Conservation (phyloP, 2,797 vertebrate species). For the Dryobates pubescens region DNA sequence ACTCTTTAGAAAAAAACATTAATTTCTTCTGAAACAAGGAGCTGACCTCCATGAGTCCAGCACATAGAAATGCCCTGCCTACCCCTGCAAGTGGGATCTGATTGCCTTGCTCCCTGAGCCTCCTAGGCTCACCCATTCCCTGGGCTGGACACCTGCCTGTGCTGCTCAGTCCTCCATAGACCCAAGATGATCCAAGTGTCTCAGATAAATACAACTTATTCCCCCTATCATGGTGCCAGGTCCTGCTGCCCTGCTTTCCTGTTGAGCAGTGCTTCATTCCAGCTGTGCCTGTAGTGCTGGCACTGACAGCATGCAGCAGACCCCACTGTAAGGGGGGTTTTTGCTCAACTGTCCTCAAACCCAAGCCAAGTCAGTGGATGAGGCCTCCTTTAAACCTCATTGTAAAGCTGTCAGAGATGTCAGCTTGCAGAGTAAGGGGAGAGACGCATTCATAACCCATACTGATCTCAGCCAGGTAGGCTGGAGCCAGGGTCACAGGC, state of each 20-base stretch:
- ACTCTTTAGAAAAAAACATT: background rate
- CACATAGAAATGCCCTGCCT: background rate
- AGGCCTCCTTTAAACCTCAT: background rate
- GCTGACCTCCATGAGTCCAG: background rate
- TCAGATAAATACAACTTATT: background rate
- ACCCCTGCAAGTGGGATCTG: background rate
- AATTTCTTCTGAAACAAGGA: background rate
- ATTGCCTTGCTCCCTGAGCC: background rate
- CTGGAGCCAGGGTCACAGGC: background rate
- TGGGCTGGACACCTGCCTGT: background rate
- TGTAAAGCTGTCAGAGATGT: background rate
- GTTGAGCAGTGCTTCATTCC: background rate
- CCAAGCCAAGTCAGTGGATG: background rate
- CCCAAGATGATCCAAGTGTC: background rate
- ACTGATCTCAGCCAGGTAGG: background rate
- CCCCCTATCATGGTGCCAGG: background rate
- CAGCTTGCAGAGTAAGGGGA: background rate
- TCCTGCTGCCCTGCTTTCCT: background rate
- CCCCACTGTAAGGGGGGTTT: fast-evolving
- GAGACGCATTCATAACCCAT: background rate
- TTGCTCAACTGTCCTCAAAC: background rate
- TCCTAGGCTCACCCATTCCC: fast-evolving
- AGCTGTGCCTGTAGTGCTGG: background rate
- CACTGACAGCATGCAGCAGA: background rate
- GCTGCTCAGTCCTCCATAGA: background rate